phyloP scores from a whole-genome alignment of 1,140 invertebrate species.

The Atopsyche davidsoni region DNA sequence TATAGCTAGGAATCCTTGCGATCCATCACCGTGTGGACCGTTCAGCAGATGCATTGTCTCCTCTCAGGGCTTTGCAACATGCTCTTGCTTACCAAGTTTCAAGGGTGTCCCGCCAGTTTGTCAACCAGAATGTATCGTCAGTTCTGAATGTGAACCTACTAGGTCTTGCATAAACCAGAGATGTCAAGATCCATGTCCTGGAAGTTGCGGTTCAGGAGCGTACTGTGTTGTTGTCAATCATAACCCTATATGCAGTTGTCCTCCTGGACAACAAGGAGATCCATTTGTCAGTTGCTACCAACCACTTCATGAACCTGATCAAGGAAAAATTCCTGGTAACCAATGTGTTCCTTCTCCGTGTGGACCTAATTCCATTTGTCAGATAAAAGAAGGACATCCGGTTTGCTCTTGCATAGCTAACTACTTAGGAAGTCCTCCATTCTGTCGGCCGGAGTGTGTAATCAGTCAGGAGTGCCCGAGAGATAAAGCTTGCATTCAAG shows the following conservation, averaged over 20 bases:
- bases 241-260: conserved; percentile 76
- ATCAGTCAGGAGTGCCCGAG: conserved; percentile 68
- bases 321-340: conserved; percentile 43
- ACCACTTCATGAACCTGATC: conserved; percentile 41
- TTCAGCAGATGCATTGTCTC: conserved; percentile 70
- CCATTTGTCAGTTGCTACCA: conserved; percentile 67
- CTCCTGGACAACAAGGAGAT: conserved; percentile 68
- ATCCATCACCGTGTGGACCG: conserved; percentile 73
- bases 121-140: conserved; percentile 73
- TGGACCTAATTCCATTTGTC: conserved; percentile 79
- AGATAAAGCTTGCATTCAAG: conserved; percentile 70
- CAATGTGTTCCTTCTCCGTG: conserved; percentile 77
- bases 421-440: conserved; percentile 65
- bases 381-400: conserved; percentile 68
- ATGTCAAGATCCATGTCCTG: conserved; percentile 71
- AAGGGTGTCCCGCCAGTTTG: conserved; percentile 73
- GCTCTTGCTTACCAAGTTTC: conserved; percentile 73
- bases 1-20: conserved; percentile 50
- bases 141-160: conserved; percentile 70
- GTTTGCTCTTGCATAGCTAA: conserved; percentile 73
- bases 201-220: conserved; percentile 69
- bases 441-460: conserved; percentile 69
- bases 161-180: conserved; percentile 72
- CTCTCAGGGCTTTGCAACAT: conserved; percentile 63
- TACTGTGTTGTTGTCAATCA: conserved; percentile 72